Evolutionary conservation across 2,113 vertebrate genomes (phyloP).

Genomic region (rabbit (Oryctolagus cuniculus)): mOryCun1.1 NC_091443.1:18606001-18606500

Average conservation of each 20-base stretch:
- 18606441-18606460: neutral
- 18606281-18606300: conserved; percentile 35
- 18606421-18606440: neutral
- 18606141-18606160: too few relatives aligned
- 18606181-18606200: too few relatives aligned
- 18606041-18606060: conserved; percentile 17
- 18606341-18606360: neutral
- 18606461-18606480: neutral
- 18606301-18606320: neutral
- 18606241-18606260: conserved; percentile 13
- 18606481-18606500: neutral
- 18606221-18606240: neutral
- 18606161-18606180: neutral
- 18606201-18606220: neutral
- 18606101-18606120: neutral
- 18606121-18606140: neutral
- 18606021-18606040: neutral
- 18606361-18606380: neutral
- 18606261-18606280: neutral
- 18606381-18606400: neutral
- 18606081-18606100: conserved; percentile 15
- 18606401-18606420: neutral
- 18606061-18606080: conserved; percentile 31
- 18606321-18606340: neutral
- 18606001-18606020: neutral